Base-by-base conservation (phyloP, 1,140 invertebrate species). In the Scaptodrosophila lebanonensis region DNA sequence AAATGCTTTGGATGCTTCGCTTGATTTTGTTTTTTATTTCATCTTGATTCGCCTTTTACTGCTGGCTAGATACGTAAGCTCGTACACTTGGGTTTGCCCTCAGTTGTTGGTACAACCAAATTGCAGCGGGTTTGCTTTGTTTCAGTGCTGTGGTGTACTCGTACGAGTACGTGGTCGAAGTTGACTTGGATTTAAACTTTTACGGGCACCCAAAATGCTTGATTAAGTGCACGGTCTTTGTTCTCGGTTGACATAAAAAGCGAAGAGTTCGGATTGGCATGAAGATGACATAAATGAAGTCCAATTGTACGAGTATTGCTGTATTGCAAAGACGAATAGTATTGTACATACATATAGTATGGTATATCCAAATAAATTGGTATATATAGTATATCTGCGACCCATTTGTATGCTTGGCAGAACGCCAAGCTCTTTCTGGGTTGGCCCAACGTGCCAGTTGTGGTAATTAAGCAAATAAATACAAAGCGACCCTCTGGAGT, bases 51-150 rank as follows among this genome's bases (percentile, higher is more conserved):
- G 58, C 53, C 60, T 75, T 67, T 70, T 66, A 54, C 61, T 64
- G 59, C 35, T 54, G 59, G 53, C 52, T 59, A 57, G 22, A 25
- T 25, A 25, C 3, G 22, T n/a, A n/a, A n/a, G n/a, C n/a, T n/a
- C n/a, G n/a, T n/a, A n/a, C n/a, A n/a, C n/a, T 61, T 76, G 52
- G 65, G 30, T 62, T 75, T 60, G 57, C 66, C 30, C 32, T 59
- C 66, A 66, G 63, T 66, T 66, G 62, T 66, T 58, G 62, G 58
- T 73, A 45, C 54, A 65, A 53, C 58, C 75, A 73, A 77, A 77
- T 69, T 82, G 75, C 68, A 77, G 47, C 60, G 56, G 59, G 53
- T 77, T 53, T 38, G 47, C 40, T 58, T 49, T 51, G 50, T 65
- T 60, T 61, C 66, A 50, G 35, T 59, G 60, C 60, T 22, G 52